Percentiles rank a stretch among this genome's conserved stretches.
Evolutionary conservation across 2,113 vertebrate species (phyloP).

Genomic region (Nannobrachium achirus): DNA sequence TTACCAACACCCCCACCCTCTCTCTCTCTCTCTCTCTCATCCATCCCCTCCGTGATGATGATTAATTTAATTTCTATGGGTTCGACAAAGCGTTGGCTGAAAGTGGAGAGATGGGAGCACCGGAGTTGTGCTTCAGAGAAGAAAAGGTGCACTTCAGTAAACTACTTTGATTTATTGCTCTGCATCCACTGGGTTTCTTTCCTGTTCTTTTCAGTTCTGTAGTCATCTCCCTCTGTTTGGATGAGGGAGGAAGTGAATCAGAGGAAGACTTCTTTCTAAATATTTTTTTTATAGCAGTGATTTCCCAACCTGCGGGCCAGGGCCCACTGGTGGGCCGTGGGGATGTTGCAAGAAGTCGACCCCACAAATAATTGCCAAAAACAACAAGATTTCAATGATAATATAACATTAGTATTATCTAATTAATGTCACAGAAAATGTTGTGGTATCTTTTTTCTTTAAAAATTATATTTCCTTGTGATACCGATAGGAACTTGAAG

Average conservation of each 20-base stretch:
- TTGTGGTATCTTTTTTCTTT: too few relatives aligned
- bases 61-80: constrained; percentile 51
- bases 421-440: too few relatives aligned
- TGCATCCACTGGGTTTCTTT: constrained; percentile 14
- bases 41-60: constrained; percentile 29
- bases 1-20: constrained; percentile 38
- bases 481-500: too few relatives aligned
- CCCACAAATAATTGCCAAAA: too few relatives aligned
- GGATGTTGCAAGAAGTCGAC: too few relatives aligned
- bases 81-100: constrained; percentile 34
- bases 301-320: background rate
- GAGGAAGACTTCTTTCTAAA: constrained; percentile 17
- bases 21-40: background rate
- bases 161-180: constrained; percentile 47
- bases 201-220: constrained; percentile 35
- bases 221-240: constrained; percentile 42
- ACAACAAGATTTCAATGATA: too few relatives aligned
- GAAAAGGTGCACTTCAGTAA: constrained; percentile 28
- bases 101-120: constrained; percentile 29
- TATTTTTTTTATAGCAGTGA: constrained; percentile 14
- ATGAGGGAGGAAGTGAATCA: constrained; percentile 1
- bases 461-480: too few relatives aligned
- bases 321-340: too few relatives aligned
- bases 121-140: constrained; percentile 39
- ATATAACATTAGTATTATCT: too few relatives aligned